Percentiles rank a stretch among this genome's conserved stretches.
These are phyloP conservation scores for Formica aserva DNA, from an alignment of 2,888 invertebrate species.

Conservation along the genomic window DNA sequence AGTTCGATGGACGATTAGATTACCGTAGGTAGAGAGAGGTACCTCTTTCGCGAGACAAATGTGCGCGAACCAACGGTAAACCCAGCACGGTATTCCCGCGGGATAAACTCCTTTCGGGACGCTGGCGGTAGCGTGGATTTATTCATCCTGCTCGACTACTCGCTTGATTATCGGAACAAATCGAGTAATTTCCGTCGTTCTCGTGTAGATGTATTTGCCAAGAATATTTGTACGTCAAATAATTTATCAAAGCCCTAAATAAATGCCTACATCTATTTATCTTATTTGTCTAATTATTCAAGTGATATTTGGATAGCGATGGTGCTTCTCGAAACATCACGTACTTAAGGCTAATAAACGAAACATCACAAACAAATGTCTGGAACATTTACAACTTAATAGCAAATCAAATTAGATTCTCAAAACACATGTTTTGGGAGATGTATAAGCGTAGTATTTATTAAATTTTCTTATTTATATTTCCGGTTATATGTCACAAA, in stretches of 20 bases:
- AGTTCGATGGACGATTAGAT: conserved; percentile 1
- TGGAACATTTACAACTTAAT: background rate
- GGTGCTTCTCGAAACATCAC: background rate
- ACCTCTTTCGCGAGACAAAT: conserved; percentile 61
- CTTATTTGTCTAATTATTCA: background rate
- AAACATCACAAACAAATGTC: background rate
- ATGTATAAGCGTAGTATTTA: background rate
- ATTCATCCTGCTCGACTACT: conserved; percentile 64
- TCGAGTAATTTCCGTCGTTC: conserved; percentile 47
- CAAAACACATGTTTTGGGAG: background rate
- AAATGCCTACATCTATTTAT: conserved; percentile 9
- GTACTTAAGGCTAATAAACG: background rate
- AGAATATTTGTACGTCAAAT: conserved; percentile 47
- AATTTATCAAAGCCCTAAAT: conserved; percentile 14
- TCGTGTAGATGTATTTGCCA: background rate
- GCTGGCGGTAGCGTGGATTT: conserved; percentile 63
- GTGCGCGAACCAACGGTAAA: conserved; percentile 52
- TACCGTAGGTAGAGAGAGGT: conserved; percentile 1
- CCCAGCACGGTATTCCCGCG: conserved; percentile 58
- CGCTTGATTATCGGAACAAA: conserved; percentile 67
- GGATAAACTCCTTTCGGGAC: conserved; percentile 65
- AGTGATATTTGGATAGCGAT: background rate
- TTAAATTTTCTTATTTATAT: conserved; percentile 14
- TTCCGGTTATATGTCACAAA: background rate
- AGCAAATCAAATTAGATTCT: background rate